Evolutionary conservation across 1,140 invertebrate genomes (phyloP), one percentile per base, ranked within the genome.

Genomic region (Brachionus koreanus): DNA sequence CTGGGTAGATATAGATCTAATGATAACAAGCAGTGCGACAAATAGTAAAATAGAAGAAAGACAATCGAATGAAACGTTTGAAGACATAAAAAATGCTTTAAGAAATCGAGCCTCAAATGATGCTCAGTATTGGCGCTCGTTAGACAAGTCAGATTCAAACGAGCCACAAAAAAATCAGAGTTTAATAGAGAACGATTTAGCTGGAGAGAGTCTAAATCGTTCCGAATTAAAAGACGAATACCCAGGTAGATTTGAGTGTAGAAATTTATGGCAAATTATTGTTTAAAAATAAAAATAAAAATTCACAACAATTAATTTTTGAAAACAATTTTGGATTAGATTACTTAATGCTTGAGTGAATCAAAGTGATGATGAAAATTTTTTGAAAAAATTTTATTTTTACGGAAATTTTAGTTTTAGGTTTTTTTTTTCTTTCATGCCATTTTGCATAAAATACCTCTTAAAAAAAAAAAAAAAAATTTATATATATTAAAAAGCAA

Each of bases 41-140:
- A 65, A 57, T 79, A 79, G 76, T 79, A 57, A 65, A 57, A 35
- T 65, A 57, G 76, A 79, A 6, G 69, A 74, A 25, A 74, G 25
- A 29, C 23, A 43, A 74, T 69, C 65, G 35, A 46, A 25, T 74
- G 69, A 74, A 33, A 74, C 69, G 5, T 74, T 74, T 29, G 69
- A 74, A 19, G 69, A 74, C 0, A 46, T 74, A 13, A 74, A 46
- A 49, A 25, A 23, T 25, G 69, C 25, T 46, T 46, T 74, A 25
- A 74, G 43, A 46, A 39, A 69, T 39, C 33, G 65, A 37, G 37
- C 19, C 12, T 3, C 65, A 5, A 69, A 37, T 39, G 69, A 74
- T 25, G 43, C 19, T 3, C 16, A 74, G 25, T 43, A 74, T 46
- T 74, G 69, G 69, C 65, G 65, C 16, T 69, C 65, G 6, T 19